Base-by-base conservation (phyloP, 2,113 vertebrate genomes). In the Aegithalos caudatus region DNA sequence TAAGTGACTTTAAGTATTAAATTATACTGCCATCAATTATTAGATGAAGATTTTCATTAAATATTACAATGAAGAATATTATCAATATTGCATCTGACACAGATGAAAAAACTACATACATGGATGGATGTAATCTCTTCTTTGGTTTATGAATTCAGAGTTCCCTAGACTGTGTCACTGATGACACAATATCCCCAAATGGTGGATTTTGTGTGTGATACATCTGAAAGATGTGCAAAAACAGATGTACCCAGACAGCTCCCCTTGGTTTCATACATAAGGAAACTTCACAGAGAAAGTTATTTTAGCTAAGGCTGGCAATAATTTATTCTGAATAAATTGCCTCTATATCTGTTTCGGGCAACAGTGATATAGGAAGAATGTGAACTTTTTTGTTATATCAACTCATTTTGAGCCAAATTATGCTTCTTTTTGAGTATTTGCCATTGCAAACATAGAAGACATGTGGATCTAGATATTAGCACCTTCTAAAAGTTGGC, bases 321-420 rank as follows among this genome's bases (percentile, higher is more conserved):
- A 97, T 97, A 97, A 98, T 98, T 97, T 97, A 98, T 97, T 97
- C 97, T 95, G 98, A 97, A 98, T 98, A 97, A 97, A 97, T 98
- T 98, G 96, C 96, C 87, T 97, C 80, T 94, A 76, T 92, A 95
- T 98, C 97, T 94, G 92, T 97, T 95, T 96, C 96, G 97, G 97
- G 94, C 97, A 98, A 97, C 89, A 98, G 94, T 35, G 45, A 96
- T 94, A 97, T 53, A 86, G 92, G 62, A 97, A 92, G 94, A 91
- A 97, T 90, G 91, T 95, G 91, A 97, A 94, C 91, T 92, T 97
- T 92, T 94, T 93, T 88, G 78, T 71, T 90, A 91, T 79, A 86
- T 86, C 92, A 95, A 83, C 71, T 96, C 67, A 91, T 67, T 95
- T 96, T 86, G 85, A 90, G 95, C 95, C 96, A 97, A 92, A 94